Percentiles rank a stretch among this genome's conserved stretches.
These are phyloP conservation scores for Dinocampus coccinellae DNA, from an alignment of 2,888 invertebrate genomes.

Conservation along the genomic window DNA sequence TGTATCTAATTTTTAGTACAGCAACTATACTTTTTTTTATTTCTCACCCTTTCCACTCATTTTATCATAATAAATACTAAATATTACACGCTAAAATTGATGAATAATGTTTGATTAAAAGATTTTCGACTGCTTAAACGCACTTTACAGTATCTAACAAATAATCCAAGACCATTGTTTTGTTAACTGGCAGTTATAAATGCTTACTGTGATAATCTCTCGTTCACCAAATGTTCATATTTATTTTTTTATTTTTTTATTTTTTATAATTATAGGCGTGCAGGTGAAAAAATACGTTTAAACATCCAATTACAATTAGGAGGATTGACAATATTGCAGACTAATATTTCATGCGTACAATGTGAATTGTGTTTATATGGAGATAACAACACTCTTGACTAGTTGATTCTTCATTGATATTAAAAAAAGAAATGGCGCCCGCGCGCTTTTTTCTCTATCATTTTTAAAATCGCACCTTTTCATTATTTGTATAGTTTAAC, in stretches of 20 bases:
- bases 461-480: background rate
- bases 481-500: conserved; percentile 4
- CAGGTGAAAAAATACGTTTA: conserved; percentile 45
- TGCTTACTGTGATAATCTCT: background rate
- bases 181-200: conserved; percentile 33
- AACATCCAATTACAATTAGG: background rate
- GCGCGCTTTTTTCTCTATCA: conserved; percentile 36
- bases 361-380: conserved; percentile 3
- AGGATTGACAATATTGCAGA: conserved; percentile 17
- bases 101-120: conserved; percentile 10
- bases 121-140: background rate
- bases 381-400: conserved; percentile 8
- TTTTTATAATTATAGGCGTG: conserved; percentile 30
- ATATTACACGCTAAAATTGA: conserved; percentile 4
- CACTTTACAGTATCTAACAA: background rate
- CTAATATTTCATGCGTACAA: conserved; percentile 22
- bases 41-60: background rate
- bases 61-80: background rate
- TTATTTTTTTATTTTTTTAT: conserved; percentile 7
- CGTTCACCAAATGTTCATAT: background rate
- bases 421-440: conserved; percentile 41
- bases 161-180: background rate
- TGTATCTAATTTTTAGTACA: background rate
- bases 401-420: conserved; percentile 17
- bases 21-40: background rate